Evolutionary conservation across 1,140 invertebrate species (phyloP).

Genomic region (Hypsibius dujardini): DNA sequence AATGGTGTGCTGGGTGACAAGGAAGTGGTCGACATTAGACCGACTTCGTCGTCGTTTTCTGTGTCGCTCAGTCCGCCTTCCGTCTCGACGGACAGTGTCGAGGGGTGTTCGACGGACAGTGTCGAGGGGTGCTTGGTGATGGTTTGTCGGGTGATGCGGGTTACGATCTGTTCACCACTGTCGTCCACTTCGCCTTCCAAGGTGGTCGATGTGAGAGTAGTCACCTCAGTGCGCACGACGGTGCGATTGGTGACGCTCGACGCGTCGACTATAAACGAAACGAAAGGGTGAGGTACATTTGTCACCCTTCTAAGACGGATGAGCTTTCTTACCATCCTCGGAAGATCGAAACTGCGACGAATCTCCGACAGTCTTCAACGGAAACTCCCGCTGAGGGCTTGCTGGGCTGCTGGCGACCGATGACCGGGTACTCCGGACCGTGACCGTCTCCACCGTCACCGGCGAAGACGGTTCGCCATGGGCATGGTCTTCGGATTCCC

Average conservation of each 20-base stretch:
- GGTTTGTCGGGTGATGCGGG: conserved; percentile 9
- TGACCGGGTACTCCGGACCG: conserved; percentile 11
- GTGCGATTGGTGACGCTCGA: too few species aligned
- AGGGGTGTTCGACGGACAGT: background rate
- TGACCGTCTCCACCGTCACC: background rate
- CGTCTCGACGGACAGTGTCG: too few species aligned
- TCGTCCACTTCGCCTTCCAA: background rate
- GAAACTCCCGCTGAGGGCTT: background rate
- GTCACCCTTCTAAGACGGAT: too few species aligned
- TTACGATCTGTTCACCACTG: background rate
- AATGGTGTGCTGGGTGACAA: too few species aligned
- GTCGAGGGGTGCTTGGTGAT: background rate
- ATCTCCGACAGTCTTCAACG: too few species aligned
- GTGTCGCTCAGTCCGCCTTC: too few species aligned
- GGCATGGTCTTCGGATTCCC: background rate
- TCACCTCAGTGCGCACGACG: background rate
- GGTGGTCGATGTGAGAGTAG: background rate
- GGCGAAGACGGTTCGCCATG: background rate
- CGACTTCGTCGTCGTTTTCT: too few species aligned
- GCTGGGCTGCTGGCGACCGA: conserved; percentile 9
- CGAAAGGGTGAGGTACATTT: too few species aligned
- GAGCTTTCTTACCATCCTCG: too few species aligned
- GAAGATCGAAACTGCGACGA: too few species aligned
- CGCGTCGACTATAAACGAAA: too few species aligned
- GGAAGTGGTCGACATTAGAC: too few species aligned